Evolutionary conservation across 2,888 invertebrate species (phyloP), one percentile per base, ranked within the genome.

Genomic region (Spodoptera exigua): DNA sequence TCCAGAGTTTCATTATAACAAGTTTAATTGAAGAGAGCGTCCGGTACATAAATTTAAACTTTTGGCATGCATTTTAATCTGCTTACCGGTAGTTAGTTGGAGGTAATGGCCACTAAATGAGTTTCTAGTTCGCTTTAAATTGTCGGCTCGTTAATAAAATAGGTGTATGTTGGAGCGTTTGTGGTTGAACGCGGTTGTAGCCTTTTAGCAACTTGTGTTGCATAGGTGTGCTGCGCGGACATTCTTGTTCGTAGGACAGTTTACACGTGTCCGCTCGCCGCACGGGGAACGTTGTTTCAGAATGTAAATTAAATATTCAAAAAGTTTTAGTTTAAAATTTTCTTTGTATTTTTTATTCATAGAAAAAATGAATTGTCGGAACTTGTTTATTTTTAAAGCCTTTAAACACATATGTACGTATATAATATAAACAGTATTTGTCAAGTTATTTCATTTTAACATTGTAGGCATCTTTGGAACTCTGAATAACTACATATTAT

Each of bases 1-100:
- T 90, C 84, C 86, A 84, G 82, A 86, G 88, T 90, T 91, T 89
- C 88, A 89, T 91, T 90, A 88, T 89, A 91, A 91, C 89, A 90
- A 91, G 89, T 92, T 92, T 91, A 91, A 92, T 93, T 91, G 91
- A 91, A 92, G 91, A 90, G 89, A 89, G 86, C 87, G 89, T 89
- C 90, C 90, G 87, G 89, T 88, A 86, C 88, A 89, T 92, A 91
- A 91, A 92, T 92, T 91, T 88, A 86, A 93, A 92, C 88, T 92
- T 92, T 90, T 82, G 88, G 87, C 88, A 85, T 91, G 92, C 89
- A 91, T 91, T 92, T 92, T 90, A 91, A 91, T 91, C 87, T 88
- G 86, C 84, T 90, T 90, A 89, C 85, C 82, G 79, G 87, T 86
- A 89, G 89, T 89, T 88, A 85, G 86, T 82, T 78, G 79, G 80